These are phyloP conservation scores for Drosophila subpulchrella DNA, from an alignment of 1,140 invertebrate genomes.

Conservation along the genomic window DNA sequence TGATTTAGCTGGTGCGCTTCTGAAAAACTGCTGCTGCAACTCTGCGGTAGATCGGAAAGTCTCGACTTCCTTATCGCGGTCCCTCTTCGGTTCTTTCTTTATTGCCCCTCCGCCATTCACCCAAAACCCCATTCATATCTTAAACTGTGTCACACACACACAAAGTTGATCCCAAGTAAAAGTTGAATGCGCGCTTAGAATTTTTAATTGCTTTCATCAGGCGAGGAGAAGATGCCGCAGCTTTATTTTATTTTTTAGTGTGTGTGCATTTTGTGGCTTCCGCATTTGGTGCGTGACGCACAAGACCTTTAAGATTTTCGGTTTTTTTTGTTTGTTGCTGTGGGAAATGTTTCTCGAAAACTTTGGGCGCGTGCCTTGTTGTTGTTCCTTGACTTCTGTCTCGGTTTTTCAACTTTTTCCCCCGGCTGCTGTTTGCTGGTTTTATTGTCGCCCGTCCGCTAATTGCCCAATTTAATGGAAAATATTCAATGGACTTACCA, in stretches of 20 bases:
- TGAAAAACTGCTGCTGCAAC: not conserved
- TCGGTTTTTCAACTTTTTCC: slow-evolving; percentile 15
- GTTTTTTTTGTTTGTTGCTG: slow-evolving; percentile 45
- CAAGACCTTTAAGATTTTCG: slow-evolving; percentile 51
- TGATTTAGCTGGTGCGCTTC: slow-evolving; percentile 19
- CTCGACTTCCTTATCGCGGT: slow-evolving; percentile 16
- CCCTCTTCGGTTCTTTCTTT: not conserved
- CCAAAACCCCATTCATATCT: slow-evolving; percentile 40
- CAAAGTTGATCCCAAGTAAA: slow-evolving; percentile 47
- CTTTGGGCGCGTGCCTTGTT: slow-evolving; percentile 57
- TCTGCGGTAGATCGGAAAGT: slow-evolving; percentile 17
- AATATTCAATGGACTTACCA: slow-evolving; percentile 72
- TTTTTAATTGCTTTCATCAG: slow-evolving; percentile 76
- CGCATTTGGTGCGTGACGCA: slow-evolving; percentile 67
- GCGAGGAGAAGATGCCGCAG: slow-evolving; percentile 19
- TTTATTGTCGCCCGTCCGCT: slow-evolving; percentile 55
- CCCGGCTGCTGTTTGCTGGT: slow-evolving; percentile 52
- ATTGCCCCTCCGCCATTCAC: slow-evolving; percentile 14
- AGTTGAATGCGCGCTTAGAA: slow-evolving; percentile 71
- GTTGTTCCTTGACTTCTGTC: slow-evolving; percentile 19
- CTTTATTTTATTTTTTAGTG: slow-evolving; percentile 36
- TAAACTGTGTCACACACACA: slow-evolving; percentile 56
- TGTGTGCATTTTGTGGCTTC: slow-evolving; percentile 65
- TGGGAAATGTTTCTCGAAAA: slow-evolving; percentile 41
- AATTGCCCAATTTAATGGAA: slow-evolving; percentile 58